A percentile compares a stretch with the other conserved stretches of the same genome.
phyloP scores from a whole-genome alignment of 2,797 vertebrate species.

The Acrossocheilus wenchowensis region DNA sequence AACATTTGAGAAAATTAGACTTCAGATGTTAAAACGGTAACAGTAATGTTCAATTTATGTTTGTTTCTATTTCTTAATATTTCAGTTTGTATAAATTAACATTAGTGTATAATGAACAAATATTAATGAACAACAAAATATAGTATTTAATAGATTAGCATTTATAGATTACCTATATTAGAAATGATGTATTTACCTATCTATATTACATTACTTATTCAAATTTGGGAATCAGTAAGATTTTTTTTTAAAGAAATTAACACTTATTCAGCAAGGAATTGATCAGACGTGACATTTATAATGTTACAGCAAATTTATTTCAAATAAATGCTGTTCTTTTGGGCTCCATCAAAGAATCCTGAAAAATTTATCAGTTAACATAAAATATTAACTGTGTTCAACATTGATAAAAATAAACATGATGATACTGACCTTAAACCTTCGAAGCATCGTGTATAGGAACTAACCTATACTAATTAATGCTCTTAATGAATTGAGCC shows the following conservation, averaged over 20 bases:
- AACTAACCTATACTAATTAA: not conserved
- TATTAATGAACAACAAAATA: too few relatives aligned
- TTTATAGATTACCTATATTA: not conserved
- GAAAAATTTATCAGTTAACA: not conserved
- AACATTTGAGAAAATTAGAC: not conserved
- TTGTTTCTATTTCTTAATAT: not conserved
- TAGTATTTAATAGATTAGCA: too few relatives aligned
- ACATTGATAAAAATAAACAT: too few relatives aligned
- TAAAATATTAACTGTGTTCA: not conserved
- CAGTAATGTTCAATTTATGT: not conserved
- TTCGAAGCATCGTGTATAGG: not conserved
- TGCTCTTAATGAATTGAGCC: not conserved
- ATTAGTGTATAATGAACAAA: not conserved
- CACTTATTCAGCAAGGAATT: not conserved
- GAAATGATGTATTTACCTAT: not conserved
- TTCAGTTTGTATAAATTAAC: not conserved
- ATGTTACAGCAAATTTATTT: not conserved
- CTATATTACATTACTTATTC: not conserved
- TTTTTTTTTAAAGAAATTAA: too few relatives aligned
- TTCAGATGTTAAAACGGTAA: not conserved
- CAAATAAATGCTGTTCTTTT: not conserved
- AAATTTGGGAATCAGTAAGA: not conserved
- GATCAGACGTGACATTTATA: not conserved
- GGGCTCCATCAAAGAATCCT: not conserved
- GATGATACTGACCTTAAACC: not conserved